A percentile compares a stretch with the other conserved stretches of the same genome.
phyloP scores from a whole-genome alignment of 1,140 invertebrate species.

The Scylla paramamosain region DNA sequence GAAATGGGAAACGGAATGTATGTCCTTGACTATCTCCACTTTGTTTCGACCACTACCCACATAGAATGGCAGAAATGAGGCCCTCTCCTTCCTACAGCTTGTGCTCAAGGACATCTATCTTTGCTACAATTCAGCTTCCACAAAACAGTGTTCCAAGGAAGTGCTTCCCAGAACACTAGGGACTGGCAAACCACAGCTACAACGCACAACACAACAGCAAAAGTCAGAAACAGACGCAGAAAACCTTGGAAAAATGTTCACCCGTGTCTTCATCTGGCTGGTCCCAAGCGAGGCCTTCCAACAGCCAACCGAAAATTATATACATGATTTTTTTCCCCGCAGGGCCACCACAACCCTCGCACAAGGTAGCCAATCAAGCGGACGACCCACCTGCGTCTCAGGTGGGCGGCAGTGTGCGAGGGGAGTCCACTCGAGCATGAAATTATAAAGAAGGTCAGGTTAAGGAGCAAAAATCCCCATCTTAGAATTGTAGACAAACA shows the following conservation, averaged over 20 bases:
- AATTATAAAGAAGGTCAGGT: constrained; percentile 5
- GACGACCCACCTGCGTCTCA: neutral
- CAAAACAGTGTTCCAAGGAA: too few species aligned
- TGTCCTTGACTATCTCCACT: neutral
- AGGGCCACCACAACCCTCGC: neutral
- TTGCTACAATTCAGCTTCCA: too few species aligned
- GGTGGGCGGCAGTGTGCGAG: neutral
- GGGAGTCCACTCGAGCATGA: neutral
- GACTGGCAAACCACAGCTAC: neutral
- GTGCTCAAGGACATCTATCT: too few species aligned
- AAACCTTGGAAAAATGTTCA: neutral
- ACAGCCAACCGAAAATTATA: constrained; percentile 13
- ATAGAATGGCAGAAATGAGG: neutral
- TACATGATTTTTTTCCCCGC: neutral
- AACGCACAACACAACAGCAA: neutral
- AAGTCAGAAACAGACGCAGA: neutral
- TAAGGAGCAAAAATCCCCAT: neutral
- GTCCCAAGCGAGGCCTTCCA: neutral
- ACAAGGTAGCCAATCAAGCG: constrained; percentile 18
- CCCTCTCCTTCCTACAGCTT: too few species aligned
- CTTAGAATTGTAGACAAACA: neutral
- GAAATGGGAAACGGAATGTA: neutral
- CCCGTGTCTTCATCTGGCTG: neutral
- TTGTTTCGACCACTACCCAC: neutral
- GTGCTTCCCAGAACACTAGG: neutral